Base-by-base conservation (phyloP, 2,797 vertebrate genomes). In the Crypturellus tataupa region DNA sequence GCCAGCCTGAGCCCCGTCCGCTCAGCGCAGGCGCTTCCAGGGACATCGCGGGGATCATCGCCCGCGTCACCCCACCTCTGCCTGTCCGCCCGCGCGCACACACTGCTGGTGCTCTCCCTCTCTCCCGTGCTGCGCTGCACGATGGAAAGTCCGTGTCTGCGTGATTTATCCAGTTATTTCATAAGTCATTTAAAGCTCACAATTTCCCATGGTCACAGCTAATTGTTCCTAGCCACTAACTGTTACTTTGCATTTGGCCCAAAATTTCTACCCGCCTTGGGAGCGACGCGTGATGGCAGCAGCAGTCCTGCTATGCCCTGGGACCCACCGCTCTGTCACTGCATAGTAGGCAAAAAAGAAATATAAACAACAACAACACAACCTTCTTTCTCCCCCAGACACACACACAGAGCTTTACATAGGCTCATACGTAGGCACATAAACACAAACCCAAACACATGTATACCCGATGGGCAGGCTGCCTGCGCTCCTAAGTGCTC, bases 131-230 rank as follows among this genome's bases (percentile, higher is more conserved):
- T 62, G 35, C 65, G 35, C 35, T 27, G 58, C 55, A 51, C 0
- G 0, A 53, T 0, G 2, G 69, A 83, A 93, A 89, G 56, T 29
- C 75, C 86, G 85, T 2, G n/a, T 80, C 89, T 87, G 44, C 46
- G 75, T 0, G 0, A 79, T 94, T 82, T 76, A 83, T 81, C 95
- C 90, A 40, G 59, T 85, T 68, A 80, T 89, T 89, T 92, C 58
- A 19, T 24, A 75, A 76, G 53, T 12, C 0, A 37, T 51, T 47
- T 93, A 47, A 87, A 95, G 56, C 75, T 65, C 63, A 49, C 17
- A 1, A 44, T 95, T 87, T 85, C 75, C 67, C 60, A 12, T 53
- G 44, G 58, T 69, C 13, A 11, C 1, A 2, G 62, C 40, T 80
- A 84, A 70, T 80, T 89, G 12, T 77, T 89, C 60, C 75, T 80